These are phyloP conservation scores for Rhagologus leucostigma DNA, from an alignment of 2,113 vertebrate species.

Conservation along the genomic window DNA sequence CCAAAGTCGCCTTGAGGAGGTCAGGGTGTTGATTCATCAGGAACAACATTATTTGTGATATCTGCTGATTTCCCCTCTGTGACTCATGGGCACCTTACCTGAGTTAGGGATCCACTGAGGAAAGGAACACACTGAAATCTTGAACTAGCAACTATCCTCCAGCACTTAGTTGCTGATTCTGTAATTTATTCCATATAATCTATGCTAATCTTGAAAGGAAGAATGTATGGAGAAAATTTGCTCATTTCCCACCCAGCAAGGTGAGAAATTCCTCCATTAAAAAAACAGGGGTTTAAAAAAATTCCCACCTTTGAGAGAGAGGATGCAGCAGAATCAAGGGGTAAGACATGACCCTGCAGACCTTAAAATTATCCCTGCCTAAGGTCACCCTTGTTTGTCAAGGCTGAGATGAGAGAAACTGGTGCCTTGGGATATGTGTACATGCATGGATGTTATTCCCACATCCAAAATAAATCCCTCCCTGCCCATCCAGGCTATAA, in stretches of 20 bases:
- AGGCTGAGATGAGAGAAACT: not conserved
- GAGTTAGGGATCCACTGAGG: not conserved
- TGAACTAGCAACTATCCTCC: not conserved
- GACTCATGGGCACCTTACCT: not conserved
- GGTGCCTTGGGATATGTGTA: too few species aligned
- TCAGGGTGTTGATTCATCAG: slow-evolving; percentile 47
- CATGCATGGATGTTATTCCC: accelerated
- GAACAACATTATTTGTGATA: slow-evolving; percentile 10
- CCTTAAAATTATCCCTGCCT: not conserved
- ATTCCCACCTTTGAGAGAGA: not conserved
- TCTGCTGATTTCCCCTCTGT: not conserved
- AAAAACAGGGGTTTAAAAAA: not conserved
- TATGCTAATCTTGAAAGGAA: not conserved
- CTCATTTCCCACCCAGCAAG: not conserved
- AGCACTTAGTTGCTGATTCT: not conserved
- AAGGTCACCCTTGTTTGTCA: not conserved
- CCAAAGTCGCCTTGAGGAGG: slow-evolving; percentile 23
- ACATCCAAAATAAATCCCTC: not conserved
- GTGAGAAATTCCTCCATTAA: not conserved
- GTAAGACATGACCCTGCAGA: not conserved
- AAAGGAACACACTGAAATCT: not conserved
- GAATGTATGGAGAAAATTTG: not conserved
- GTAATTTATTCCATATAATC: not conserved
- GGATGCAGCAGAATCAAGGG: not conserved
- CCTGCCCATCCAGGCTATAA: not conserved